Evolutionary conservation across 2,888 invertebrate genomes (phyloP).

Genomic region (Drosophila falleni): DNA sequence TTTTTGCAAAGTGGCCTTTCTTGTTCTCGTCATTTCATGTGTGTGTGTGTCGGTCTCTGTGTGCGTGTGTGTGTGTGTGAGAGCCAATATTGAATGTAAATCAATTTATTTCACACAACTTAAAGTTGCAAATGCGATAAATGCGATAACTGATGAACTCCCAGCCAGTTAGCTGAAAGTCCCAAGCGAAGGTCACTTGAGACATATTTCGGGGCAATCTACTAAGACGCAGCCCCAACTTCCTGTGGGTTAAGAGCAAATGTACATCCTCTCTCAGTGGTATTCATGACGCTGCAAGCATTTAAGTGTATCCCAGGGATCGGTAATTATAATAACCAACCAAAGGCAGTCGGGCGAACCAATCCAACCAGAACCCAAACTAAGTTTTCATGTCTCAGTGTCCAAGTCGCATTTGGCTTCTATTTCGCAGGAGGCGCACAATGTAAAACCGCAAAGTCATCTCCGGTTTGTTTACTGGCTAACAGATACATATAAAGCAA

Average conservation of each 20-base stretch:
- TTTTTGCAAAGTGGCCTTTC: conserved; percentile 69
- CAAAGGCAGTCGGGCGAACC: conserved; percentile 7
- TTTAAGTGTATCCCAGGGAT: conserved; percentile 71
- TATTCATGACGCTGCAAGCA: conserved; percentile 71
- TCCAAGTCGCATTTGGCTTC: conserved; percentile 49
- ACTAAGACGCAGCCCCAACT: conserved; percentile 42
- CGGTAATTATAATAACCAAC: conserved; percentile 75
- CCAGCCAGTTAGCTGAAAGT: conserved; percentile 33
- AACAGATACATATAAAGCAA: conserved; percentile 55
- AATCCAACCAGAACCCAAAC: conserved; percentile 15
- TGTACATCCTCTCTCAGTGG: conserved; percentile 63
- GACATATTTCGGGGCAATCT: conserved; percentile 46
- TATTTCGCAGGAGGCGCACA: conserved; percentile 68
- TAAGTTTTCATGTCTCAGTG: conserved; percentile 22
- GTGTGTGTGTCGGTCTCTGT: too few relatives aligned
- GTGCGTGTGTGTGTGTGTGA: conserved; percentile 4
- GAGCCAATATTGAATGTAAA: conserved; percentile 63
- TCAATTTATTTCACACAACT: conserved; percentile 67
- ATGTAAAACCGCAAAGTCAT: conserved; percentile 82
- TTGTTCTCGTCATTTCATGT: conserved; percentile 36
- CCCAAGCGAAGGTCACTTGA: conserved; percentile 59
- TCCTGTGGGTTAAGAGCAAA: conserved; percentile 54
- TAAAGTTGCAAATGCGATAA: conserved; percentile 33
- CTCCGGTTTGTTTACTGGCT: conserved; percentile 81
- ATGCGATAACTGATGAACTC: conserved; percentile 16